phyloP scores from a whole-genome alignment of 2,797 vertebrate genomes.

The Manis crassicaudata region DNA sequence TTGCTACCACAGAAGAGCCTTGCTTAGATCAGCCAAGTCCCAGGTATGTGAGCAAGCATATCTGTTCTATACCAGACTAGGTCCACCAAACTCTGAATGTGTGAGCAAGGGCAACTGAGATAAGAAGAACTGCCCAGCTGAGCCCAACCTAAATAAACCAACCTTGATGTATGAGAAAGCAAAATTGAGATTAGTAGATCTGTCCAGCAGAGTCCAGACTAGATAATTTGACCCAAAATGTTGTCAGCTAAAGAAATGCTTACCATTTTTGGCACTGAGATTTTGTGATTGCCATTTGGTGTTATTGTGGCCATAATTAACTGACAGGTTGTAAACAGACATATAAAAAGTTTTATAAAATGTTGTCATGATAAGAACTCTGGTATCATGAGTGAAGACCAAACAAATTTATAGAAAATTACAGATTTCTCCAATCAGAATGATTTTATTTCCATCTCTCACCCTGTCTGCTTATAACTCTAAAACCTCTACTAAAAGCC shows the following conservation, averaged over 20 bases:
- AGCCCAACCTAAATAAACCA: not conserved
- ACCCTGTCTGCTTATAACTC: not conserved
- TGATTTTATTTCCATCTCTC: conserved; percentile 17
- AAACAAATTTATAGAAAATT: not conserved
- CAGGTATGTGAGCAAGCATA: not conserved
- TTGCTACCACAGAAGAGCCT: not conserved
- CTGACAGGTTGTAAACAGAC: not conserved
- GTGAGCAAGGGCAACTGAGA: not conserved
- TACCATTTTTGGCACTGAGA: not conserved
- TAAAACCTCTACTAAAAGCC: conserved; percentile 25
- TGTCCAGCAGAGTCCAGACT: not conserved
- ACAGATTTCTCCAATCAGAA: not conserved
- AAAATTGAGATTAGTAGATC: not conserved
- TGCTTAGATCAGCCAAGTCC: not conserved
- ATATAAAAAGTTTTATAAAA: not conserved
- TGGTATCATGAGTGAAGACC: not conserved
- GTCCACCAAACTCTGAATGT: not conserved
- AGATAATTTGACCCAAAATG: not conserved
- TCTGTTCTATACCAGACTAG: not conserved
- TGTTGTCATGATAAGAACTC: not conserved
- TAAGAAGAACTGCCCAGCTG: not conserved
- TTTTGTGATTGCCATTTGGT: not conserved
- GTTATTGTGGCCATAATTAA: not conserved
- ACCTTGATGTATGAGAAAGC: not conserved
- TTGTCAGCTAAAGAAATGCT: not conserved